Evolutionary conservation across 2,888 invertebrate species (phyloP).

Genomic region (Drosophila imparisetae): DNA sequence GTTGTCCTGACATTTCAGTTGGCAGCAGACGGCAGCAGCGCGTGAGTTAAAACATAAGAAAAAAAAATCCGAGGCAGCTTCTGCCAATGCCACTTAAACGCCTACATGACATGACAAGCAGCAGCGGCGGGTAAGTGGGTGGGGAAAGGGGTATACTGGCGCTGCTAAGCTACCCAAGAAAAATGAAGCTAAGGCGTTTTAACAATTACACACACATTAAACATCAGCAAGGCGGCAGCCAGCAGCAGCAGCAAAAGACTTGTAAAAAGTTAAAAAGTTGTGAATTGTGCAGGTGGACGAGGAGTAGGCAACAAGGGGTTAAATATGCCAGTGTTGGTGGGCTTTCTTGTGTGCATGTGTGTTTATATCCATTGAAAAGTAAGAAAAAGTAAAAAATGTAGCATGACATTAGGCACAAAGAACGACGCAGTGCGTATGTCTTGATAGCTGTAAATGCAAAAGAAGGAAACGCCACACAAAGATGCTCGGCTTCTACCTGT

Average conservation of each 20-base stretch:
- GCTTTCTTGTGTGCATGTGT: constrained; percentile 18
- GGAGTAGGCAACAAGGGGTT: constrained; percentile 23
- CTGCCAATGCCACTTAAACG: constrained; percentile 64
- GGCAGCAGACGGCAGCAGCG: constrained; percentile 2
- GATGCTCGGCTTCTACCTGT: not conserved
- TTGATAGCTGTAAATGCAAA: constrained; percentile 38
- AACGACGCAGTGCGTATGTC: constrained; percentile 47
- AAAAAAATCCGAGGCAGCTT: constrained; percentile 11
- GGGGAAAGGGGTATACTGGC: not conserved
- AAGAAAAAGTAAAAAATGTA: constrained; percentile 28
- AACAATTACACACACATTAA: constrained; percentile 82
- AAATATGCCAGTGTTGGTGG: constrained; percentile 17
- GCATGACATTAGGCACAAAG: constrained; percentile 60
- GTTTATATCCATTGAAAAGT: constrained; percentile 39
- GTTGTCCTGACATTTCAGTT: constrained; percentile 51
- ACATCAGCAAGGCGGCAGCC: constrained; percentile 35
- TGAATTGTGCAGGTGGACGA: constrained; percentile 15
- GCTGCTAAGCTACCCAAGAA: constrained; percentile 28
- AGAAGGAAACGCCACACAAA: constrained; percentile 7
- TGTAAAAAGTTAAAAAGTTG: constrained; percentile 46
- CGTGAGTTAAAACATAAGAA: not conserved
- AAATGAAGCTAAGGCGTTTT: constrained; percentile 59
- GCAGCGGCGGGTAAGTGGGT: constrained; percentile 8
- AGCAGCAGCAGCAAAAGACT: constrained; percentile 22
- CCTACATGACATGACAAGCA: constrained; percentile 64